Percentiles rank a stretch among this genome's conserved stretches.
These are phyloP conservation scores for Torymus auratus DNA, from an alignment of 2,888 invertebrate species.

Conservation along the genomic window DNA sequence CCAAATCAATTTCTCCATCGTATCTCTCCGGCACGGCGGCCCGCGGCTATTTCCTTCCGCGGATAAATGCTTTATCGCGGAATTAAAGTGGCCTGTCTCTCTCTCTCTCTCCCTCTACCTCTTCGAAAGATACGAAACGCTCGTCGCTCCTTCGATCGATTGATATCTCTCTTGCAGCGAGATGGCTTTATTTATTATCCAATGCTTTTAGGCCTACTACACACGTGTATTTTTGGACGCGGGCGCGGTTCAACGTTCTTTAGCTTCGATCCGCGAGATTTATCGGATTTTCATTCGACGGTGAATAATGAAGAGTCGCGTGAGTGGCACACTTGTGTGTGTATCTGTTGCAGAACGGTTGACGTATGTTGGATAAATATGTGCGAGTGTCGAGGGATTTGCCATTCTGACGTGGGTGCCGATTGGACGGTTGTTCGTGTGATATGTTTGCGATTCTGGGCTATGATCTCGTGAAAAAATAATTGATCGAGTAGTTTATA, in stretches of 20 bases:
- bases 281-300: no score
- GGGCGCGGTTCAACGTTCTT: not conserved
- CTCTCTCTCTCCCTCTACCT: constrained; percentile 29
- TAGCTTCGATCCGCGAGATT: not conserved
- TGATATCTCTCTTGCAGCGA: constrained; percentile 62
- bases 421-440: no score
- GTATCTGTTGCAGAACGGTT: no score
- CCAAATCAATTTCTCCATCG: not conserved
- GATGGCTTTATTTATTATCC: constrained; percentile 72
- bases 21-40: not conserved
- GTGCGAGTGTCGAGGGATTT: no score
- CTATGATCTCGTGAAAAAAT: no score
- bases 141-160: constrained; percentile 50
- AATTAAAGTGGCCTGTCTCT: constrained; percentile 61
- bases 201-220: constrained; percentile 68
- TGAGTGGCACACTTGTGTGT: no score
- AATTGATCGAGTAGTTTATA: no score
- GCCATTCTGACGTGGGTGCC: no score
- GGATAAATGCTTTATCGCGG: constrained; percentile 63
- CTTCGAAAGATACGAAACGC: no score
- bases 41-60: constrained; percentile 25
- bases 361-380: no score
- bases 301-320: no score
- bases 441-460: no score
- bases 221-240: constrained; percentile 55